A percentile compares a stretch with the other conserved stretches of the same genome.
phyloP scores from a whole-genome alignment of 2,113 vertebrate species.

The Antechinus flavipes region DNA sequence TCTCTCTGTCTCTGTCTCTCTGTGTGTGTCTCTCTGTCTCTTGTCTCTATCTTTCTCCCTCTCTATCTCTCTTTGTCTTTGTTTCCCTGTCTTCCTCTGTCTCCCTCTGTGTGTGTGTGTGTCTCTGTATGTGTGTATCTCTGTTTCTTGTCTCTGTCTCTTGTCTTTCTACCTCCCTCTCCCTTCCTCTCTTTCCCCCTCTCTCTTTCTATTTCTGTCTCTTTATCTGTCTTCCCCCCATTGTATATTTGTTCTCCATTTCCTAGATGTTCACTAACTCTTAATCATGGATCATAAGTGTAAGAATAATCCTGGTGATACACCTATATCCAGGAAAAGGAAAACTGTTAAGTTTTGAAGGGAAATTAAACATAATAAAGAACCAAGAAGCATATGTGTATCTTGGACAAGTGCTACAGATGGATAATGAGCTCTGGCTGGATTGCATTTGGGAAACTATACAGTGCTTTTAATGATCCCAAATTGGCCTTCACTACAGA shows the following conservation, averaged over 20 bases:
- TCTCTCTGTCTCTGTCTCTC: constrained; percentile 39
- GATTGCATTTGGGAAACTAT: neutral
- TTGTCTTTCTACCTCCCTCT: constrained; percentile 7
- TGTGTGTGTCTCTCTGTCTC: constrained; percentile 59
- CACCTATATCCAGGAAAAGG: neutral
- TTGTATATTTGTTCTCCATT: neutral
- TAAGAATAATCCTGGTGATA: neutral
- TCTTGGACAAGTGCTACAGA: neutral
- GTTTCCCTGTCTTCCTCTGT: constrained; percentile 29
- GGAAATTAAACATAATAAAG: neutral
- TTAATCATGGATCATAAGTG: neutral
- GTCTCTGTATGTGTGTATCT: neutral
- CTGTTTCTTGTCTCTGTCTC: neutral
- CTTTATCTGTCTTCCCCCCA: neutral
- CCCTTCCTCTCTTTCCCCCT: constrained; percentile 20
- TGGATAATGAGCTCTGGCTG: neutral
- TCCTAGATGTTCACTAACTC: neutral
- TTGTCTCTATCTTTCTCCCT: no score
- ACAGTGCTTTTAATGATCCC: neutral
- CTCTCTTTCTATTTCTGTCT: neutral
- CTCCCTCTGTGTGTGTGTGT: neutral
- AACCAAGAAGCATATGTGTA: neutral
- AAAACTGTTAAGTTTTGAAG: neutral
- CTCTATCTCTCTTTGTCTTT: constrained; percentile 31
- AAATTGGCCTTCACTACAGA: neutral